Conservation (phyloP, 2,113 vertebrate species). For the Ciconia stormi region DNA sequence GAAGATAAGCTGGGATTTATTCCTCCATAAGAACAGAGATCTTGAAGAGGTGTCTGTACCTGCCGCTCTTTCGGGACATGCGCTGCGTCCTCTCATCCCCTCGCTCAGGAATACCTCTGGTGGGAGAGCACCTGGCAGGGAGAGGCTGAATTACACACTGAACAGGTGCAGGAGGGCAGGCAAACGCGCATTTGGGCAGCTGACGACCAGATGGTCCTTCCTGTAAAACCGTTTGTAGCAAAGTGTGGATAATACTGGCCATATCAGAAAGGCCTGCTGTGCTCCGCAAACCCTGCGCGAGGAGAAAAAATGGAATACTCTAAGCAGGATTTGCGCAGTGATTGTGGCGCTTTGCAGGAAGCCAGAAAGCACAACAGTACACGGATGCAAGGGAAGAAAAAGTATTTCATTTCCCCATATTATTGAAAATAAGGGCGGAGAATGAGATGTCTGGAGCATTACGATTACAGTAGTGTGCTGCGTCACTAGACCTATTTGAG, state of each 20-base stretch:
- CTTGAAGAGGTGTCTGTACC: not conserved
- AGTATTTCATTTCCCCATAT: not conserved
- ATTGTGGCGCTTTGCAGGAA: not conserved
- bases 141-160: not conserved
- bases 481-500: not conserved
- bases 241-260: not conserved
- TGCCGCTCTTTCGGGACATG: fast-evolving
- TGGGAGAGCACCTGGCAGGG: not conserved
- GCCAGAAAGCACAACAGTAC: not conserved
- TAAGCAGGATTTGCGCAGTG: not conserved
- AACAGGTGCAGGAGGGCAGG: not conserved
- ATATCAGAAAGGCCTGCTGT: not conserved
- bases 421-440: not conserved
- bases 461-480: fast-evolving
- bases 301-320: not conserved
- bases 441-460: not conserved
- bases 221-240: not conserved
- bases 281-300: fast-evolving
- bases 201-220: not conserved
- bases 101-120: not conserved
- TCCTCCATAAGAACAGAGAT: not conserved
- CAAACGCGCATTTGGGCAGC: not conserved
- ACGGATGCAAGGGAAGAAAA: not conserved
- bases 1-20: not conserved
- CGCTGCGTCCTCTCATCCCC: fast-evolving